Evolutionary conservation across 2,888 invertebrate species (phyloP), one percentile per base, ranked within the genome.

Genomic region (Urechis unicinctus): DNA sequence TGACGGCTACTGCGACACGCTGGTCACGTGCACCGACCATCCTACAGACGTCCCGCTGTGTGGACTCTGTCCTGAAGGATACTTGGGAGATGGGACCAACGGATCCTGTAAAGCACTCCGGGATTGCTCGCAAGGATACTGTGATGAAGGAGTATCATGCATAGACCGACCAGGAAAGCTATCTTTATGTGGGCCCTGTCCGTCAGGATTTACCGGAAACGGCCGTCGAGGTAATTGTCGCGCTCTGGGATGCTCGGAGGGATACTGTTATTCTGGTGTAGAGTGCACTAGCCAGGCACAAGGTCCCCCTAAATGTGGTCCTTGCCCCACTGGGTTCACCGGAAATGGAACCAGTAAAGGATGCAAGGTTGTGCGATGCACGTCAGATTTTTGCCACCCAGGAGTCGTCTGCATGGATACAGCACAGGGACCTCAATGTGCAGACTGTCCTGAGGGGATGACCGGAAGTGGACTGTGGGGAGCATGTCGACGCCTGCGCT

Each of bases 151-250:
- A n/a, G n/a, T n/a, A n/a, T n/a, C n/a, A n/a, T n/a, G n/a, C n/a
- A n/a, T n/a, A n/a, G n/a, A n/a, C n/a, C n/a, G n/a, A n/a, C n/a
- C n/a, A n/a, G n/a, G n/a, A n/a, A 17, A 17, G 9, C 82, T 68
- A 82, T 84, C 70, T 25, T n/a, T n/a, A n/a, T 93, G 92, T 72
- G 86, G 87, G 45, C 75, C 85, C 55, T 84, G 93, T 81, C 84
- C 87, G 52, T 68, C 81, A 53, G 92, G 92, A 24, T 85, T 81
- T 58, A 81, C 82, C 13, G 85, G 87, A 52, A 86, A 88, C 70
- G 88, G 89, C 5, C 82, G 83, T 63, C 79, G 80, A 28, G 88
- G 89, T 46, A 59, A 52, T 1, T 54, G 60, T 43, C 55, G 59
- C 1, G 26, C 28, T 1, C 9, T 36, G 9, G 17, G 9, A 36